Percentiles rank a stretch among this genome's conserved stretches.
Evolutionary conservation across 2,888 invertebrate species (phyloP).

Genomic region (Chymomyza procnemis): DNA sequence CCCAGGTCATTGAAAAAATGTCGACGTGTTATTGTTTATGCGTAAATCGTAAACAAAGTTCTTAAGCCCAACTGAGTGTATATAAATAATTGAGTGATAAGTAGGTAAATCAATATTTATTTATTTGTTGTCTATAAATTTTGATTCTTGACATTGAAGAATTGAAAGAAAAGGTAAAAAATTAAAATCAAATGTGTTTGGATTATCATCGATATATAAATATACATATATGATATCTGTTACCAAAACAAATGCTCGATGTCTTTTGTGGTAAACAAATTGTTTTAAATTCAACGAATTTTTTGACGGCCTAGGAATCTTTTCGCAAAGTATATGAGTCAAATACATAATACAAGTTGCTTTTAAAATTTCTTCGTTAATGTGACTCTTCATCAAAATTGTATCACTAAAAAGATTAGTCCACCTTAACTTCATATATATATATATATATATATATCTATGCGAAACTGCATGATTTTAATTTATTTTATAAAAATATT

Average conservation of each 20-base stretch:
- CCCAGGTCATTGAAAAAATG: background rate
- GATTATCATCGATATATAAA: background rate
- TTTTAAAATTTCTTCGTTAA: too few relatives aligned
- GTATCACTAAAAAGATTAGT: too few relatives aligned
- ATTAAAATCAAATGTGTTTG: background rate
- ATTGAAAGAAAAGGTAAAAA: background rate
- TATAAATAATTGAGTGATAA: background rate
- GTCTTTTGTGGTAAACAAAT: background rate
- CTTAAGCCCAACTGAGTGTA: constrained; percentile 12
- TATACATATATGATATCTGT: background rate
- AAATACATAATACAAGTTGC: too few relatives aligned
- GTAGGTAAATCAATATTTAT: constrained; percentile 8
- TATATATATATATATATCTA: too few relatives aligned
- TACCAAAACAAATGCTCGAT: background rate
- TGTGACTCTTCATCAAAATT: too few relatives aligned
- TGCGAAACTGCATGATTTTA: too few relatives aligned
- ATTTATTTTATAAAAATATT: too few relatives aligned
- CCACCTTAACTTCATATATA: too few relatives aligned
- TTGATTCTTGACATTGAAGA: background rate
- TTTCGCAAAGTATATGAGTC: too few relatives aligned
- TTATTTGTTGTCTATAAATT: background rate
- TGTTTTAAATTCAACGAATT: background rate
- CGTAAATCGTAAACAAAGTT: constrained; percentile 34
- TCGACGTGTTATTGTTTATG: background rate
- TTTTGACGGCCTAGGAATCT: too few relatives aligned